A percentile compares a stretch with the other conserved stretches of the same genome.
phyloP scores from a whole-genome alignment of 2,113 vertebrate genomes.

The Etheostoma spectabile region DNA sequence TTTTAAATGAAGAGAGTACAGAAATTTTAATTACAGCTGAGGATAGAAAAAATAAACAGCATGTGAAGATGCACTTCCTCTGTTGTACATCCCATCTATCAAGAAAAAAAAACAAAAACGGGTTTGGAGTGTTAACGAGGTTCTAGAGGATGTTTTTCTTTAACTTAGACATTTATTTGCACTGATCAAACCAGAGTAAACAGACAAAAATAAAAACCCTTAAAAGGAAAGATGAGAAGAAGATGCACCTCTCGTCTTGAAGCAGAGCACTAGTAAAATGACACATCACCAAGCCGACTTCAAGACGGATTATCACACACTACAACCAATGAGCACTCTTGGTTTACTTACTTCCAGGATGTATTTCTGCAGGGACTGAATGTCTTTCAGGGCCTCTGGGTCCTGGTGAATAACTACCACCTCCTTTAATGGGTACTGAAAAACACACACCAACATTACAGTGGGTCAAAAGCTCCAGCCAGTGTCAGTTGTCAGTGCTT shows the following conservation, averaged over 20 bases:
- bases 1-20: neutral
- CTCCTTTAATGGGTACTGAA: conserved; percentile 96
- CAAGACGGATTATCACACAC: neutral
- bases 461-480: conserved; percentile 1
- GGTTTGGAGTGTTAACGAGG: conserved; percentile 24
- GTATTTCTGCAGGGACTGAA: conserved; percentile 94
- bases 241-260: neutral
- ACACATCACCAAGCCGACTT: neutral
- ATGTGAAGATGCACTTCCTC: conserved; percentile 22
- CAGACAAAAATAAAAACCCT: neutral
- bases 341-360: conserved; percentile 91
- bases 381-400: conserved; percentile 89
- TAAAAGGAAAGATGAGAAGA: conserved; percentile 1
- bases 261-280: neutral
- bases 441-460: conserved; percentile 41
- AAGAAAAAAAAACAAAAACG: neutral
- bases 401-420: conserved; percentile 97
- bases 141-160: conserved; percentile 4
- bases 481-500: too few relatives aligned
- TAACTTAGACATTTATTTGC: neutral
- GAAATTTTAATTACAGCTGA: conserved; percentile 32
- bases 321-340: neutral
- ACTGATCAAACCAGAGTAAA: conserved; percentile 12
- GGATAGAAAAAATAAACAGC: neutral
- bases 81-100: conserved; percentile 12